A percentile compares a stretch with the other conserved stretches of the same genome.
phyloP scores from a whole-genome alignment of 2,888 invertebrate species.

The Lomographa bimaculata region DNA sequence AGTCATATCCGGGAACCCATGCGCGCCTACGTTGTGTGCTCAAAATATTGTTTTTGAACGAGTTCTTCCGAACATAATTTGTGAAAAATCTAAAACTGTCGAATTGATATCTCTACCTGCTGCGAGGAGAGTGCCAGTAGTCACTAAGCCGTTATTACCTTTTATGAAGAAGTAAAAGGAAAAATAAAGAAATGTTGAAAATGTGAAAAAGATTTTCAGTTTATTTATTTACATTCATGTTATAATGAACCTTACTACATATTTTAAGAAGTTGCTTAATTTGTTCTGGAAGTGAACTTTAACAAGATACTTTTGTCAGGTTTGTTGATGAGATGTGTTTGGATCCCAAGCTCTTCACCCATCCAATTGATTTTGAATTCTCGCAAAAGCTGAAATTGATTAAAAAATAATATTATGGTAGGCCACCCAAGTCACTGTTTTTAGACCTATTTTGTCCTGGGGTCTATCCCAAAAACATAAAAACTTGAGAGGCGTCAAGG shows the following conservation, averaged over 20 bases:
- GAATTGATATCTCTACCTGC: conserved; percentile 29
- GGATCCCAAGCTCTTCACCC: conserved; percentile 85
- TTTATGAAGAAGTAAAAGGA: conserved; percentile 9
- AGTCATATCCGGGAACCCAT: conserved; percentile 18
- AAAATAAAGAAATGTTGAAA: too few species aligned
- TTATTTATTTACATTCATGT: conserved; percentile 3
- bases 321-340: conserved; percentile 90
- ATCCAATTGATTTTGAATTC: conserved; percentile 86
- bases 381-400: conserved; percentile 86
- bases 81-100: conserved; percentile 28
- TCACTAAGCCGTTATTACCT: conserved; percentile 14
- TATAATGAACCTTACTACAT: too few species aligned
- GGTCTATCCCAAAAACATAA: too few species aligned
- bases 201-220: too few species aligned
- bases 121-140: conserved; percentile 22
- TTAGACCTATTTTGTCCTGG: too few species aligned
- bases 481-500: too few species aligned
- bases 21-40: conserved; percentile 33
- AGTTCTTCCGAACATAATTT: conserved; percentile 40
- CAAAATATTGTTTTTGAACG: conserved; percentile 44
- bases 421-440: too few species aligned
- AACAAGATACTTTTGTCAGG: conserved; percentile 87
- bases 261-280: too few species aligned
- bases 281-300: conserved; percentile 43
- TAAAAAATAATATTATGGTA: too few species aligned